phyloP scores from a whole-genome alignment of 2,888 invertebrate genomes.

The Rhamphomyia laevipes region DNA sequence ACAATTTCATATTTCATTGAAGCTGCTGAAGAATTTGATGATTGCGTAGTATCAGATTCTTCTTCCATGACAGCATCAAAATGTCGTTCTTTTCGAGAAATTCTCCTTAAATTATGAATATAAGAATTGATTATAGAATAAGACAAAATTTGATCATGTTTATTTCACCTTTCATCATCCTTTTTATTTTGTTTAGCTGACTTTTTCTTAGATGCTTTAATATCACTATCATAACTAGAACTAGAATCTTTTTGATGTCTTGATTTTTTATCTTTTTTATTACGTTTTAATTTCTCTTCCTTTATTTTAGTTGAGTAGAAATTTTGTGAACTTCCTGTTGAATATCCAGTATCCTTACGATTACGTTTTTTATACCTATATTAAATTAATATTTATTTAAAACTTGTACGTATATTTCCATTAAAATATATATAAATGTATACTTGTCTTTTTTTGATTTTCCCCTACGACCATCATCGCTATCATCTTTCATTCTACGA shows the following conservation, averaged over 20 bases:
- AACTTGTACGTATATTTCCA: not conserved
- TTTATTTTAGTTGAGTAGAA: conserved; percentile 33
- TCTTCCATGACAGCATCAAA: conserved; percentile 14
- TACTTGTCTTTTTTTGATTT: conserved; percentile 29
- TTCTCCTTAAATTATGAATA: not conserved
- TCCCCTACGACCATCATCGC: conserved; percentile 26
- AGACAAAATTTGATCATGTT: not conserved
- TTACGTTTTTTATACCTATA: conserved; percentile 25
- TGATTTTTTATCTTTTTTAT: conserved; percentile 33
- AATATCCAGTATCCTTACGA: conserved; percentile 55
- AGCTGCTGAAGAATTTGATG: conserved; percentile 1
- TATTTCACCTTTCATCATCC: conserved; percentile 5
- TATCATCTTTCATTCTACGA: conserved; percentile 21
- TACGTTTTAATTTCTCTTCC: conserved; percentile 20
- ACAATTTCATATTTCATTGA: conserved; percentile 10
- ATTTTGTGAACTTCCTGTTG: conserved; percentile 52
- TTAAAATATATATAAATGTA: not conserved
- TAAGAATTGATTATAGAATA: too few species aligned
- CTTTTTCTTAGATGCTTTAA: not conserved
- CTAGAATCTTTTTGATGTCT: conserved; percentile 13
- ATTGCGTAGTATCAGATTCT: conserved; percentile 7
- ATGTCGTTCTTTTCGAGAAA: conserved; percentile 8
- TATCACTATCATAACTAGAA: not conserved
- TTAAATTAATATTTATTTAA: not conserved
- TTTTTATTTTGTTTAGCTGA: not conserved